Conservation (phyloP, 2,113 vertebrate species). For the Reinhardtius hippoglossoides region DNA sequence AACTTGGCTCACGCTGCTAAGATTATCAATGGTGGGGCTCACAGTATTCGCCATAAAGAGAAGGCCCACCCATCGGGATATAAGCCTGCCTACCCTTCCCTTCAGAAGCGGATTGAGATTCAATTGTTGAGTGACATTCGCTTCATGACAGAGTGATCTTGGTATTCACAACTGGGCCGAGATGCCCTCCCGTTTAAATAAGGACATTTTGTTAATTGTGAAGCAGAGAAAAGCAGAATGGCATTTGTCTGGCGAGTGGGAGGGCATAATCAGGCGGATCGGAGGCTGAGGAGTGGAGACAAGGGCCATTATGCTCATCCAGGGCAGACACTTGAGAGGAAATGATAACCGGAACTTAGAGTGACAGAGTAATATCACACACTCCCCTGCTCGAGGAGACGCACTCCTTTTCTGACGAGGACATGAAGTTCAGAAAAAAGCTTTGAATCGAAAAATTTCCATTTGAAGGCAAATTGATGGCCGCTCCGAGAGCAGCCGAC, state of each 20-base stretch:
- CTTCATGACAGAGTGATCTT: conserved; percentile 52
- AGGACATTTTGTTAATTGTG: conserved; percentile 73
- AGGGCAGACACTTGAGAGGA: conserved; percentile 69
- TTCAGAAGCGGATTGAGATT: conserved; percentile 44
- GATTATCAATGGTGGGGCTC: conserved; percentile 62
- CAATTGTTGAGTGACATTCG: conserved; percentile 63
- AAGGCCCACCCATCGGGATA: conserved; percentile 46
- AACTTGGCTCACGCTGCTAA: conserved; percentile 70
- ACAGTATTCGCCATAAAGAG: conserved; percentile 53
- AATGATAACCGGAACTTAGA: conserved; percentile 71
- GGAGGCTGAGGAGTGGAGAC: conserved; percentile 67
- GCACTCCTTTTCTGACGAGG: conserved; percentile 39
- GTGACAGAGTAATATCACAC: conserved; percentile 71
- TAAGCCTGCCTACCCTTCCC: conserved; percentile 59
- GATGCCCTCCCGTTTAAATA: conserved; percentile 61
- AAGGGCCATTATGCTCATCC: conserved; percentile 72
- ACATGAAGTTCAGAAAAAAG: conserved; percentile 40
- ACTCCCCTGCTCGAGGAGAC: conserved; percentile 39
- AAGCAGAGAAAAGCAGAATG: conserved; percentile 51
- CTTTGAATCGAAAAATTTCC: conserved; percentile 60
- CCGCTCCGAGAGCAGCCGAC: conserved; percentile 31
- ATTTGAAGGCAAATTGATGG: conserved; percentile 66
- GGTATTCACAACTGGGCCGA: conserved; percentile 45
- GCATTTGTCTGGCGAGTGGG: conserved; percentile 67
- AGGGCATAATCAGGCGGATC: conserved; percentile 71